A percentile compares a stretch with the other conserved stretches of the same genome.
phyloP scores from a whole-genome alignment of 2,888 invertebrate species.

The Theretra japonica region DNA sequence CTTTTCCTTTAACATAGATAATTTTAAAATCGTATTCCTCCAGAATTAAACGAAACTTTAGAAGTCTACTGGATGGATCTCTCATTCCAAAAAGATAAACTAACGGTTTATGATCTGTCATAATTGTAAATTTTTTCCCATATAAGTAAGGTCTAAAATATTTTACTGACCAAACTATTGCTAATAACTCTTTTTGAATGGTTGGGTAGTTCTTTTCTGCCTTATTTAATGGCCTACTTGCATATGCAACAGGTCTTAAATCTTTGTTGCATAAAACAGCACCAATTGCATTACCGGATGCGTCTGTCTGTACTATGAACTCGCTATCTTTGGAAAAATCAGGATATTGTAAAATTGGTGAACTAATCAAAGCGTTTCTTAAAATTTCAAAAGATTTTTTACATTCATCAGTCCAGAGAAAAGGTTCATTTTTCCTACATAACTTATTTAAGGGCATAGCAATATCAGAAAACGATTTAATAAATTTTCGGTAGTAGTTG shows the following conservation, averaged over 20 bases:
- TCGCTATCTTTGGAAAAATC: too few species aligned
- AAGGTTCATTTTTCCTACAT: too few species aligned
- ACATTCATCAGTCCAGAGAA: too few species aligned
- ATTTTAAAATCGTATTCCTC: constrained; percentile 33
- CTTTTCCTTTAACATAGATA: not conserved
- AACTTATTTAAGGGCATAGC: too few species aligned
- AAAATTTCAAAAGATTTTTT: too few species aligned
- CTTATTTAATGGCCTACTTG: constrained; percentile 35
- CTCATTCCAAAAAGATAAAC: constrained; percentile 34
- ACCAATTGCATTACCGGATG: constrained; percentile 28
- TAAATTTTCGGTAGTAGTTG: too few species aligned
- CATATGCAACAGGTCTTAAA: constrained; percentile 32
- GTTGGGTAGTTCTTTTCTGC: constrained; percentile 21
- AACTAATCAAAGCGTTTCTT: too few species aligned
- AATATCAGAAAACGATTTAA: too few species aligned
- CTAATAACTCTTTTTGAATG: constrained; percentile 33
- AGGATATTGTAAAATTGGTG: too few species aligned
- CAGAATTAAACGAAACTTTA: constrained; percentile 32
- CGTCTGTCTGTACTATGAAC: too few species aligned
- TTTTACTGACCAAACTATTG: constrained; percentile 35
- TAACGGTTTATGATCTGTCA: constrained; percentile 33
- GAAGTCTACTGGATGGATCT: constrained; percentile 35
- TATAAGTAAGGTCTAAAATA: constrained; percentile 30
- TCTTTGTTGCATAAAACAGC: constrained; percentile 33
- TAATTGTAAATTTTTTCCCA: constrained; percentile 5